Base-by-base conservation (phyloP, 2,888 invertebrate species). In the Volucella inanis region DNA sequence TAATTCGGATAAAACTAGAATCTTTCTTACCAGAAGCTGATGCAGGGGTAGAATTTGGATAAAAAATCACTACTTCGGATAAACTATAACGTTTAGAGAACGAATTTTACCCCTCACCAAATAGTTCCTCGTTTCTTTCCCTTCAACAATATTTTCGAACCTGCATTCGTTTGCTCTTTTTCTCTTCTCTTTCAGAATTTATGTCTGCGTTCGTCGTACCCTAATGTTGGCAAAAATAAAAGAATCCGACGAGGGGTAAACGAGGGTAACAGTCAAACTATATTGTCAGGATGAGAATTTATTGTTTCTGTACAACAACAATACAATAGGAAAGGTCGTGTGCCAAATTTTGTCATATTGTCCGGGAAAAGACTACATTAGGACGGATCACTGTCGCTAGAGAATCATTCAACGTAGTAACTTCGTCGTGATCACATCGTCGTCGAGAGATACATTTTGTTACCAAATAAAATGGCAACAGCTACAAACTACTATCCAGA, bases 401-500 rank as follows among this genome's bases (percentile, higher is more conserved):
- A 65, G 88, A 88, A 87, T 89, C 91, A 92, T 91, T 92, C 89
- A 89, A 87, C 88, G 88, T 87, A 87, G 87, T 76, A 89, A 52
- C 87, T 85, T 89, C 89, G 87, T 88, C 89, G 90, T 87, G 90
- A 89, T 88, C 88, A 89, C 90, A 90, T 89, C 90, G 77, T 67
- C 49, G 49, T 76, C 54, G 38, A 15, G 72, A 72, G 1, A 64
- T 43, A 31, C 54, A 52, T 71, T 70, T 70, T 61, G 15, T 57
- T 12, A 43, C 12, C 18, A 45, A 22, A 67, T 75, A 52, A 87
- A 55, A 88, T 87, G 74, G 90, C 91, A 91, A 90, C 92, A 77
- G 88, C 91, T 67, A 90, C 90, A 50, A 90, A 91, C 45, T 91
- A 88, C 71, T 91, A 90, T 72, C 71, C 90, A 39, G 91, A 91